Percentiles rank a stretch among this genome's conserved stretches.
Evolutionary conservation across 1,140 invertebrate species (phyloP).

Genomic region (Chymomyza costata): DNA sequence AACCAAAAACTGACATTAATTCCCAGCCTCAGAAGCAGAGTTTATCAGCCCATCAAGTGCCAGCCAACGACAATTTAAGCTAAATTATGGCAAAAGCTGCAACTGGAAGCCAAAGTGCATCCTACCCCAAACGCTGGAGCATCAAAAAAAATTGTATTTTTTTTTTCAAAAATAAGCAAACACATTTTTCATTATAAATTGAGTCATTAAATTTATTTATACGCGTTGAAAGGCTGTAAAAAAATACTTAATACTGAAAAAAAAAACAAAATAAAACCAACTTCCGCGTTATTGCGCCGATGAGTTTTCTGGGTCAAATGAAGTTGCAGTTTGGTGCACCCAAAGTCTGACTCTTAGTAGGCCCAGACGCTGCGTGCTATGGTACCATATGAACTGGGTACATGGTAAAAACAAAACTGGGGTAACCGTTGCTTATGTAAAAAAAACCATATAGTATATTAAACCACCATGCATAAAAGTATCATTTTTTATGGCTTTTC

Average conservation of each 20-base stretch:
- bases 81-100: constrained; percentile 48
- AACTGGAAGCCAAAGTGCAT: constrained; percentile 40
- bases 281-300: constrained; percentile 57
- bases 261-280: constrained; percentile 46
- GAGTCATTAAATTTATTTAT: constrained; percentile 73
- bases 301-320: constrained; percentile 59
- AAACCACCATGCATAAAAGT: constrained; percentile 30
- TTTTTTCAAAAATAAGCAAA: too few relatives aligned
- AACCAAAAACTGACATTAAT: constrained; percentile 40
- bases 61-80: constrained; percentile 42
- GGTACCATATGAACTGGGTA: too few relatives aligned
- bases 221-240: constrained; percentile 64
- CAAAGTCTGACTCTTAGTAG: constrained; percentile 3
- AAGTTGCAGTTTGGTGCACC: constrained; percentile 3
- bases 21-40: constrained; percentile 12
- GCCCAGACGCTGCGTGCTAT: background rate
- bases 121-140: constrained; percentile 12
- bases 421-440: background rate
- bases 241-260: too few relatives aligned
- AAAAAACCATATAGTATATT: background rate
- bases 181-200: constrained; percentile 71
- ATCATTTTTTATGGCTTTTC: constrained; percentile 70
- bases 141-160: constrained; percentile 36
- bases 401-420: too few relatives aligned
- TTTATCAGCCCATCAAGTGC: background rate